A percentile compares a stretch with the other conserved stretches of the same genome.
phyloP scores from a whole-genome alignment of 2,113 vertebrate genomes.

The Gopherus evgoodei region DNA sequence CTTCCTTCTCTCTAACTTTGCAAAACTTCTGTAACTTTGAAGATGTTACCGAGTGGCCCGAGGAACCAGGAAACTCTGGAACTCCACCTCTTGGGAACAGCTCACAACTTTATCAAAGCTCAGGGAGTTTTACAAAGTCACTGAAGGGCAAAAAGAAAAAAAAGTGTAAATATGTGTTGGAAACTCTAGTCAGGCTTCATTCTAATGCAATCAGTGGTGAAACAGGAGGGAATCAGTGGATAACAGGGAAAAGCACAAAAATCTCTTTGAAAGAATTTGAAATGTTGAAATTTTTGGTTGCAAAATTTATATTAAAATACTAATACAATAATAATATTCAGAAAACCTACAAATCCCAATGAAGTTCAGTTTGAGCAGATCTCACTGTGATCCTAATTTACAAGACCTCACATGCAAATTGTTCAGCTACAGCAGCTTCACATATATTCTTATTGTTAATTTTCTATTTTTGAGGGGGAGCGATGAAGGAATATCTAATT shows the following conservation, averaged over 20 bases:
- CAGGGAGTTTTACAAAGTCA: not conserved
- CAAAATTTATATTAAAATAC: not conserved
- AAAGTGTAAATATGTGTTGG: not conserved
- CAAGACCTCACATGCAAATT: not conserved
- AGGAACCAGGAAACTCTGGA: not conserved
- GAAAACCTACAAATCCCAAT: not conserved
- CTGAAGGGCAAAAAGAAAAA: not conserved
- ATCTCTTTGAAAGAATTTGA: not conserved
- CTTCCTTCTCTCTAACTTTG: not conserved
- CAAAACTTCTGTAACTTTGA: not conserved
- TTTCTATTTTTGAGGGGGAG: not conserved
- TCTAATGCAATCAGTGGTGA: not conserved
- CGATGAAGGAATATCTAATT: not conserved
- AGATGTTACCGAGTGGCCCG: not conserved
- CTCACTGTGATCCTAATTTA: not conserved
- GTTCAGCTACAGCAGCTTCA: not conserved
- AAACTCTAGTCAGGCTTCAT: not conserved
- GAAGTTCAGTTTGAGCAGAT: not conserved
- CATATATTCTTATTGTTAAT: not conserved
- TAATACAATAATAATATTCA: no score
- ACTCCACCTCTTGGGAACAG: not conserved
- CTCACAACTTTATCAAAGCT: not conserved
- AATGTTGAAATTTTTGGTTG: not conserved
- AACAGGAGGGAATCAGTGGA: not conserved
- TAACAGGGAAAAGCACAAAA: not conserved